A percentile compares a stretch with the other conserved stretches of the same genome.
Conservation (phyloP, 2,113 vertebrate species). For the Onychostruthus taczanowskii region DNA sequence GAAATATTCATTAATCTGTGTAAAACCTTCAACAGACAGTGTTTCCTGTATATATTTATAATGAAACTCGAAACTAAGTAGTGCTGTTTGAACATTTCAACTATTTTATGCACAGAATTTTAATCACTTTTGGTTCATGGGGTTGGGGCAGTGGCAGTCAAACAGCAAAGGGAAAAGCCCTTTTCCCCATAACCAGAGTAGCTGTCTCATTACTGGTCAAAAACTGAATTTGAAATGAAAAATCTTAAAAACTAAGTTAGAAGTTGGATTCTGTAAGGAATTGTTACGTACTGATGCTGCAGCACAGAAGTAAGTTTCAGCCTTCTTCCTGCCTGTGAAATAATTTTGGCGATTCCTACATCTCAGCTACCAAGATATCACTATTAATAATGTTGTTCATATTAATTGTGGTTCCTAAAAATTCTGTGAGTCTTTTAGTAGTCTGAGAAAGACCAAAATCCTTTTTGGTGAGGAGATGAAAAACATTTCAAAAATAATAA, state of each 20-base stretch:
- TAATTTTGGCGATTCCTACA: neutral
- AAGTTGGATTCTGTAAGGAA: neutral
- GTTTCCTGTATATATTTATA: neutral
- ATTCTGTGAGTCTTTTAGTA: neutral
- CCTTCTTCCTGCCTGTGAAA: neutral
- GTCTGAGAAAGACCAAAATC: neutral
- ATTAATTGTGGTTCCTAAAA: neutral
- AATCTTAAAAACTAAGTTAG: neutral
- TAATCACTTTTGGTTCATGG: neutral
- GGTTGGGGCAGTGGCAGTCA: neutral
- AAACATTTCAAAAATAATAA: neutral
- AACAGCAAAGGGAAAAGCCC: neutral
- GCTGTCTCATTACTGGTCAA: neutral
- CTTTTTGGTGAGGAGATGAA: neutral
- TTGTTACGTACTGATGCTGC: neutral
- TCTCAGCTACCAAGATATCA: neutral
- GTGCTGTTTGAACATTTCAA: neutral
- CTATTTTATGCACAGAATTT: neutral
- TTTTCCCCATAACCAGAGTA: neutral
- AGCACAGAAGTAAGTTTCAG: neutral
- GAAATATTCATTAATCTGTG: neutral
- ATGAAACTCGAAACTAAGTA: neutral
- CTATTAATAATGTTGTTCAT: neutral
- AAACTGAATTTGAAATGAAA: neutral
- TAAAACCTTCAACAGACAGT: neutral